Evolutionary conservation across 64 coral and sea anemone species (phyloP).

Genomic region (Acropora tenuis): DNA sequence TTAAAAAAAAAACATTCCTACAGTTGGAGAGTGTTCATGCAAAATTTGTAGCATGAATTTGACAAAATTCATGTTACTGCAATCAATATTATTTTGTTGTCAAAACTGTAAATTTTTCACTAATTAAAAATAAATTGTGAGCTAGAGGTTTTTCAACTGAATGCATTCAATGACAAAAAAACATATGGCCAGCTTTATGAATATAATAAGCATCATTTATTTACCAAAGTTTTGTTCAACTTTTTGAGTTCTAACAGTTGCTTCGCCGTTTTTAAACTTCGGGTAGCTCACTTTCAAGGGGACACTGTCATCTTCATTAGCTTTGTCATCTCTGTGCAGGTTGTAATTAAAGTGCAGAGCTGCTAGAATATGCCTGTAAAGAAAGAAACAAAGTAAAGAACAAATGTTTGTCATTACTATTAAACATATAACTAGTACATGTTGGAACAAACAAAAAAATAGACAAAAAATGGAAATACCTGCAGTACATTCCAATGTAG

Average conservation of each 20-base stretch:
- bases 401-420: too few relatives aligned
- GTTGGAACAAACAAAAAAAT: too few relatives aligned
- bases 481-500: slow-evolving; percentile 6
- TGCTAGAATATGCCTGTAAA: slow-evolving; percentile 28
- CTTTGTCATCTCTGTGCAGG: neutral
- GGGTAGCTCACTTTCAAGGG: neutral
- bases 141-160: neutral
- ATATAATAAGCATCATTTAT: neutral
- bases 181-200: neutral
- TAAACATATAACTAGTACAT: too few relatives aligned
- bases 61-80: neutral
- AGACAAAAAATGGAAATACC: too few relatives aligned
- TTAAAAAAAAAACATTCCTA: neutral
- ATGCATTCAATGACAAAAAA: neutral
- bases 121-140: neutral
- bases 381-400: neutral
- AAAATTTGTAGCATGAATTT: neutral
- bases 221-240: slow-evolving; percentile 66
- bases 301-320: neutral
- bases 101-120: neutral
- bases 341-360: slow-evolving; percentile 37
- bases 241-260: slow-evolving; percentile 39
- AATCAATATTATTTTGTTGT: slow-evolving; percentile 1
- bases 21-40: neutral
- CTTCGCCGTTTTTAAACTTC: neutral